Base-by-base conservation (phyloP, 1,140 invertebrate genomes). In the Metopolophium dirhodum region DNA sequence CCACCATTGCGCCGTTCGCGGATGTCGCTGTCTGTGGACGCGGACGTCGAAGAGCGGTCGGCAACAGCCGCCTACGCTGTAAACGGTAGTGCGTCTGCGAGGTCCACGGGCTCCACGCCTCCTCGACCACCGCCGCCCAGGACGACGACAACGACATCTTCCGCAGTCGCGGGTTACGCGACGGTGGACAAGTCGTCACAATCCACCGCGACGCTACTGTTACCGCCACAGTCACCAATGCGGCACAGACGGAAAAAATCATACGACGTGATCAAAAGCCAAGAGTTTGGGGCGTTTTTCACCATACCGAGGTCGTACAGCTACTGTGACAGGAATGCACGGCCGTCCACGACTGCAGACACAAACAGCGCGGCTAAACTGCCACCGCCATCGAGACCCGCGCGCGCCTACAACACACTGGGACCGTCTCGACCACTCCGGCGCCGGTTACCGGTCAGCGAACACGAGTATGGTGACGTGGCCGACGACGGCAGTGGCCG, bases 321-420 rank as follows among this genome's bases (percentile, higher is more conserved):
- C n/a, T 54, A 51, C 49, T 22, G 35, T 9, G 49, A 57, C 57
- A 41, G 18, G 22, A 54, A 11, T 30, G 54, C 61, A 0, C 37
- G 37, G 1, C 54, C 37, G 54, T 20, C 82, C 8, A 22, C 35
- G 6, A 49, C 22, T n/a, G 18, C 37, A 18, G 47, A 6, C 37
- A 30, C 30, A n/a, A 2, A 2, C 7, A 6, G 18, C 45, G 7
- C 23, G 23, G 51, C 61, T 7, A 23, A 11, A 23, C 41, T 30
- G 61, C n/a, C 91, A 1, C 94, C 94, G 35, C 96, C 96, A 1
- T 95, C 95, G n/a, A 95, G 96, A 93, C 96, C 96, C 0, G 94
- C 95, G 35, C 95, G 97, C 92, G 96, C 97, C 94, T 97, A 97
- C 95, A 97, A 97, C 94, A 97, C 97, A 6, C 95, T 97, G 3